These are phyloP conservation scores for Tokudaia muenninki DNA, from an alignment of 2,797 vertebrate genomes.

Conservation along the genomic window DNA sequence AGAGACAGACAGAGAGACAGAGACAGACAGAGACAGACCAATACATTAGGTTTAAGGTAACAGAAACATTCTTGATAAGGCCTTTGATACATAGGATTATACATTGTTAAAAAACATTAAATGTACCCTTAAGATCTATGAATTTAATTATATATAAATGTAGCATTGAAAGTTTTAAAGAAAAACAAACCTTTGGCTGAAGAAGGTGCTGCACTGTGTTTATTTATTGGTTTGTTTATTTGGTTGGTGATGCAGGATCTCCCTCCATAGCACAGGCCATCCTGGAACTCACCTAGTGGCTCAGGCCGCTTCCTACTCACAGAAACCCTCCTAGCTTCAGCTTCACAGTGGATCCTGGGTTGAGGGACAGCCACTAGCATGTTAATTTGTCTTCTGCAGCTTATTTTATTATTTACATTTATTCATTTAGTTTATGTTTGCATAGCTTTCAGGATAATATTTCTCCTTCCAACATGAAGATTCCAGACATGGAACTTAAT, in stretches of 20 bases:
- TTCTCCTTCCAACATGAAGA: neutral
- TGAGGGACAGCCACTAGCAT: neutral
- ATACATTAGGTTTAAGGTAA: neutral
- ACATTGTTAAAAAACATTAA: slow-evolving; percentile 3
- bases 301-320: neutral
- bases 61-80: neutral
- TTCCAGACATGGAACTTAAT: neutral
- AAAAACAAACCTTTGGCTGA: slow-evolving; percentile 19
- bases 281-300: neutral
- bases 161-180: neutral
- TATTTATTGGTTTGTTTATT: neutral
- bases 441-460: neutral
- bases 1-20: no score
- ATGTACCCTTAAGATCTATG: slow-evolving; percentile 9
- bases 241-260: neutral
- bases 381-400: neutral
- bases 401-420: neutral
- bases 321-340: neutral
- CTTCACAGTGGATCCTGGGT: neutral
- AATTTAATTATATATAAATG: slow-evolving; percentile 49
- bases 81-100: slow-evolving; percentile 20
- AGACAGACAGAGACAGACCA: neutral
- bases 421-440: neutral
- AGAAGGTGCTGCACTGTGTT: neutral
- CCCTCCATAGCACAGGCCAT: neutral